Percentiles rank a stretch among this genome's conserved stretches.
These are phyloP conservation scores for Polylopha cassiicola DNA, from an alignment of 2,888 invertebrate species.

Conservation along the genomic window DNA sequence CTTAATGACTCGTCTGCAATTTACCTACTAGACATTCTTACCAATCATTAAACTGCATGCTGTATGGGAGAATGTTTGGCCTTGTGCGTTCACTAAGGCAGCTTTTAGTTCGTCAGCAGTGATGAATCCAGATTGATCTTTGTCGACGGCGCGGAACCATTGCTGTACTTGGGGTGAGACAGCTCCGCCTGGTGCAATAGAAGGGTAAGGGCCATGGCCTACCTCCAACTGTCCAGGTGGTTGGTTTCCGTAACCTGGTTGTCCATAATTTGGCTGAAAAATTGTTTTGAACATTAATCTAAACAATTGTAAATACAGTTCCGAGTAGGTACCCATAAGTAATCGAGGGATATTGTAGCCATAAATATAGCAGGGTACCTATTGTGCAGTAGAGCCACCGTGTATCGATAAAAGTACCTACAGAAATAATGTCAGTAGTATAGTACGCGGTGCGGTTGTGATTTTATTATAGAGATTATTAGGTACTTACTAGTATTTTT, in stretches of 20 bases:
- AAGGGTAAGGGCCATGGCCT: conserved; percentile 70
- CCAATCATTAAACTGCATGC: conserved; percentile 93
- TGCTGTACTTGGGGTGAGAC: conserved; percentile 85
- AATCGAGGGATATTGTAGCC: too few relatives aligned
- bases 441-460: too few relatives aligned
- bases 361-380: too few relatives aligned
- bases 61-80: conserved; percentile 87
- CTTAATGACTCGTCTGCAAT: not conserved
- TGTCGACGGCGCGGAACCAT: conserved; percentile 91
- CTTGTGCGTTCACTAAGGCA: conserved; percentile 91
- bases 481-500: too few relatives aligned
- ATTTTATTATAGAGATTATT: too few relatives aligned
- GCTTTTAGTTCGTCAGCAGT: conserved; percentile 85
- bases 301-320: too few relatives aligned
- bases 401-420: too few relatives aligned
- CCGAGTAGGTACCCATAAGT: too few relatives aligned
- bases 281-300: too few relatives aligned
- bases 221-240: conserved; percentile 51
- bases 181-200: conserved; percentile 67
- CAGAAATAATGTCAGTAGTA: too few relatives aligned
- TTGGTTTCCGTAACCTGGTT: conserved; percentile 31
- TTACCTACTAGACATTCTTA: conserved; percentile 40
- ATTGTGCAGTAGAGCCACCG: too few relatives aligned
- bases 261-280: conserved; percentile 31
- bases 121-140: conserved; percentile 89